A percentile compares a stretch with the other conserved stretches of the same genome.
Conservation (phyloP, 2,888 invertebrate genomes). For the Euspilapteryx auroguttella region DNA sequence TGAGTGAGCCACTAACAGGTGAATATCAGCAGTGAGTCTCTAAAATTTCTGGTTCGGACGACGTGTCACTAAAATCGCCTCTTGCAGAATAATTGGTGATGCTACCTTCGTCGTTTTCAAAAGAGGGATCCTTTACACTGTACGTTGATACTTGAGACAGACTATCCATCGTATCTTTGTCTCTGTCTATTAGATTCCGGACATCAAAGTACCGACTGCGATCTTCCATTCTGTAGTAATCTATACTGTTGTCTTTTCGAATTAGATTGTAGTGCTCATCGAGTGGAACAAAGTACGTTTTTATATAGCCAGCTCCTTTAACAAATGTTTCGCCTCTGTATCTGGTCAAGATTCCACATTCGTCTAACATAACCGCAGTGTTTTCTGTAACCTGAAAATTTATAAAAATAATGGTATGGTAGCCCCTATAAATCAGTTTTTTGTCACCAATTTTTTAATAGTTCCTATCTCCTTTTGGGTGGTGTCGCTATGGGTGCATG, state of each 20-base stretch:
- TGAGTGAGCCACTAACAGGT: no score
- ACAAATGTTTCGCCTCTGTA: conserved; percentile 71
- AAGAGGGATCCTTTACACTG: conserved; percentile 15
- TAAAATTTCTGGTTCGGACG: no score
- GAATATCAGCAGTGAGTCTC: no score
- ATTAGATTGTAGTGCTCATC: conserved; percentile 62
- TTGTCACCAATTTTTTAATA: no score
- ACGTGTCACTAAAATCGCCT: no score
- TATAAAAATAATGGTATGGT: conserved; percentile 1
- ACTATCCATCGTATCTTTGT: no score
- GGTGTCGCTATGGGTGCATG: no score
- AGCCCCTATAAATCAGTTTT: no score
- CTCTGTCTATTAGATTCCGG: no score
- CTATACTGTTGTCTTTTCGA: conserved; percentile 26
- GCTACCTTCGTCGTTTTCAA: conserved; percentile 10
- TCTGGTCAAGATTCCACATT: conserved; percentile 69
- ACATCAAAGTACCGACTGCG: conserved; percentile 21
- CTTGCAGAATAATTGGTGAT: no score
- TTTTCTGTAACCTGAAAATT: conserved; percentile 65
- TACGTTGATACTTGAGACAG: no score
- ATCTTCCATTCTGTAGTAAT: conserved; percentile 23
- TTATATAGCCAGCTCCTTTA: conserved; percentile 70
- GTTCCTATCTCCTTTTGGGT: no score
- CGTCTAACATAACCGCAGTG: conserved; percentile 68
- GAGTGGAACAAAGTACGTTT: conserved; percentile 73